Conservation (phyloP, 1,140 invertebrate genomes). For the Whitmania pigra region DNA sequence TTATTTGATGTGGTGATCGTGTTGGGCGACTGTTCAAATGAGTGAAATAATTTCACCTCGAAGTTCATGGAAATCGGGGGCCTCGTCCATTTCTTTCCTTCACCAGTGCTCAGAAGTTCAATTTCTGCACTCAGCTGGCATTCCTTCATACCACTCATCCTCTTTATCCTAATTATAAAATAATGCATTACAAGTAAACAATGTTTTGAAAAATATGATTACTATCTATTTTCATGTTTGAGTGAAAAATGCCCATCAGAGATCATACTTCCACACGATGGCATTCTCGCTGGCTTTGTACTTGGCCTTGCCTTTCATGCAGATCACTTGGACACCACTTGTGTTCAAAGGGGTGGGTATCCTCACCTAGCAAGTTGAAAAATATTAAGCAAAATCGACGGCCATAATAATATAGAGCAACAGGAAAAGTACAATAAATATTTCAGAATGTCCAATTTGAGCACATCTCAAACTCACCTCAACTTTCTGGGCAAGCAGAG, state of each 20-base stretch:
- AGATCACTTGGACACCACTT: slow-evolving; percentile 94
- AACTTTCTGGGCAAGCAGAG: slow-evolving; percentile 93
- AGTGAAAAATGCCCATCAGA: background rate
- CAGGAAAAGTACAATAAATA: no score
- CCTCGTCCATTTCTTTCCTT: slow-evolving; percentile 98
- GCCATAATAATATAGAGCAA: no score
- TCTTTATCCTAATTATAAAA: slow-evolving; percentile 65
- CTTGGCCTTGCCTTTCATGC: slow-evolving; percentile 97
- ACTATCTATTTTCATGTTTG: background rate
- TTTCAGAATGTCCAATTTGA: no score
- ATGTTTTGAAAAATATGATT: background rate
- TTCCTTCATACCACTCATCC: slow-evolving; percentile 99
- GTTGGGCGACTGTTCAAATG: background rate
- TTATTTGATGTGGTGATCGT: background rate
- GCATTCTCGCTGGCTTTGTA: slow-evolving; percentile 99
- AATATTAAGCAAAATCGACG: no score
- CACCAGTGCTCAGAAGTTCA: slow-evolving; percentile 81
- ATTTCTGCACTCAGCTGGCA: slow-evolving; percentile 98
- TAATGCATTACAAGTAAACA: background rate
- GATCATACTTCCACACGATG: slow-evolving; percentile 93
- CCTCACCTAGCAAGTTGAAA: slow-evolving; percentile 52
- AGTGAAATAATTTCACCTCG: slow-evolving; percentile 55
- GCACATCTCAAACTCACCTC: slow-evolving; percentile 49
- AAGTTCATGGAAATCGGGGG: slow-evolving; percentile 99
- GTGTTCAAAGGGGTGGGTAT: slow-evolving; percentile 98